phyloP scores from a whole-genome alignment of 2,113 vertebrate genomes.

The Taxidea taxus region DNA sequence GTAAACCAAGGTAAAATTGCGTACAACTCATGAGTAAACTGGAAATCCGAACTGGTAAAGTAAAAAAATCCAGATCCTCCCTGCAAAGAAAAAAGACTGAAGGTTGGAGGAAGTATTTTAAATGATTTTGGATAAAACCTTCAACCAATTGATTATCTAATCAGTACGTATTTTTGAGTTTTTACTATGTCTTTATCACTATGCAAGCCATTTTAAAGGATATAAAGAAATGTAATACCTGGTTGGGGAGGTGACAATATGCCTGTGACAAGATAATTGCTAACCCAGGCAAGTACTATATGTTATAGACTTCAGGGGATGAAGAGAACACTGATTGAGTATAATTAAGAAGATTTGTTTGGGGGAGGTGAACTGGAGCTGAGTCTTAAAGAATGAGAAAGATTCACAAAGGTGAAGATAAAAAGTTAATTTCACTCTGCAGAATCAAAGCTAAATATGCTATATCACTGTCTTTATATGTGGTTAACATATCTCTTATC shows the following conservation, averaged over 20 bases:
- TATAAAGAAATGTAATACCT: not conserved
- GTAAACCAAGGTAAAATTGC: not conserved
- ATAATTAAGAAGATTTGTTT: not conserved
- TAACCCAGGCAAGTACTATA: not conserved
- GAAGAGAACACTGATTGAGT: not conserved
- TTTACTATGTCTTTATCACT: not conserved
- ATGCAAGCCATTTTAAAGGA: not conserved
- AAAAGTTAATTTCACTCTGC: not conserved
- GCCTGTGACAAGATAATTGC: slow-evolving; percentile 19
- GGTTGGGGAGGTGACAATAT: not conserved
- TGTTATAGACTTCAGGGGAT: not conserved
- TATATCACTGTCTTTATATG: not conserved
- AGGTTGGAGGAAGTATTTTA: not conserved
- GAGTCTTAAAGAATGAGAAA: not conserved
- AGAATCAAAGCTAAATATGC: not conserved
- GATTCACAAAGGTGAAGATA: not conserved
- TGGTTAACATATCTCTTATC: not conserved
- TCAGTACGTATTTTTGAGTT: not conserved
- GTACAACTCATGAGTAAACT: not conserved
- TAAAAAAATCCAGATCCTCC: not conserved
- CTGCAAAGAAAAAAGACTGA: not conserved
- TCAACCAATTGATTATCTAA: not conserved
- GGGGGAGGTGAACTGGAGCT: not conserved
- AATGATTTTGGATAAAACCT: not conserved
- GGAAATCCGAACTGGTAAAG: not conserved